phyloP scores from a whole-genome alignment of 2,888 invertebrate genomes.

The Branchipolynoe longqiensis region DNA sequence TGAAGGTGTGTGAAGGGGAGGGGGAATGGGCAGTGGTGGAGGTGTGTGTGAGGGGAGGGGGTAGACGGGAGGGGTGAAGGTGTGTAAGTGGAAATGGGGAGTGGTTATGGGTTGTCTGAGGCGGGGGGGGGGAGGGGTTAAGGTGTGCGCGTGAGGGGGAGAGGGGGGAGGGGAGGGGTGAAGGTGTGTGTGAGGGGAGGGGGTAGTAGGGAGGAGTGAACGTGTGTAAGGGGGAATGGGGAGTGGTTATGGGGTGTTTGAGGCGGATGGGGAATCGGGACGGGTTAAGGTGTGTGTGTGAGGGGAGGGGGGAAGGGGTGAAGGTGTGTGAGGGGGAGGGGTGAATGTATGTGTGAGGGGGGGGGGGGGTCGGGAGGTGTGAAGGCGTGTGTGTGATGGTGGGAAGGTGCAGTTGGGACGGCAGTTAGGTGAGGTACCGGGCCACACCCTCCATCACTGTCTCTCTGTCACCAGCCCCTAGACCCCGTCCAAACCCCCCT shows the following conservation, averaged over 20 bases:
- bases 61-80: too few relatives aligned
- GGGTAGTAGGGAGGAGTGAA: too few relatives aligned
- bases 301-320: background rate
- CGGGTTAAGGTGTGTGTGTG: background rate
- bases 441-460: conserved; percentile 3
- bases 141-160: background rate
- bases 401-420: background rate
- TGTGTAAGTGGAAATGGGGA: too few relatives aligned
- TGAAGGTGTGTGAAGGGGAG: background rate
- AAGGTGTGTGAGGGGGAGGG: background rate
- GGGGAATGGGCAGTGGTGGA: too few relatives aligned
- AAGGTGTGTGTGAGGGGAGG: conserved; percentile 6
- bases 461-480: conserved; percentile 33
- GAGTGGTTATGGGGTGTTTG: too few relatives aligned
- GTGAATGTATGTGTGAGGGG: conserved; percentile 1
- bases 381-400: background rate
- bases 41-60: too few relatives aligned
- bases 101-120: too few relatives aligned
- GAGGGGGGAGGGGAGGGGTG: background rate
- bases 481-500: too few relatives aligned
- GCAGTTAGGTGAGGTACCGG: background rate
- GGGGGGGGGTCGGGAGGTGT: too few relatives aligned
- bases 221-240: too few relatives aligned
- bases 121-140: too few relatives aligned
- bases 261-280: too few relatives aligned